A percentile compares a stretch with the other conserved stretches of the same genome.
These are phyloP conservation scores for Ophiothrix spiculata DNA, from an alignment of 35 echinoderm and acorn worm species.

Conservation along the genomic window DNA sequence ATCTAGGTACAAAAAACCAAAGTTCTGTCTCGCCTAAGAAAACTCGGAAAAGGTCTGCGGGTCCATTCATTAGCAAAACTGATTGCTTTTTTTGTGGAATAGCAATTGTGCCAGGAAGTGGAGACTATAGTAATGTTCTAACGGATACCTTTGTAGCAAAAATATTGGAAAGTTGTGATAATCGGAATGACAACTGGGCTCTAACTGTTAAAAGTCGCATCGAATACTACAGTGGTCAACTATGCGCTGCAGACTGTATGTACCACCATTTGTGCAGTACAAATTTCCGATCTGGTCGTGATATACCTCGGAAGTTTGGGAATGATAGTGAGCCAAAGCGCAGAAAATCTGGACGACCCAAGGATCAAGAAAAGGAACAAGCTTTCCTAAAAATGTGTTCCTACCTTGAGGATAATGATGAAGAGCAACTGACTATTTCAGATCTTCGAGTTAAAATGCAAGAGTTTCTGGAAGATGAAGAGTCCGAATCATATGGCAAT, in stretches of 20 bases:
- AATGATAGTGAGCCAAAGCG: constrained; percentile 26
- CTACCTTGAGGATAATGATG: constrained; percentile 58
- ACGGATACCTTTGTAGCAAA: constrained; percentile 37
- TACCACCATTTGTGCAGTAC: constrained; percentile 52
- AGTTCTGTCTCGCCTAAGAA: constrained; percentile 14
- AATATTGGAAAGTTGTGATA: constrained; percentile 38
- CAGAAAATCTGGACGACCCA: constrained; percentile 51
- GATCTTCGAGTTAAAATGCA: constrained; percentile 49
- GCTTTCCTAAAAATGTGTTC: constrained; percentile 57
- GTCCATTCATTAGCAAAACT: constrained; percentile 54
- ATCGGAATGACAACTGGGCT: constrained; percentile 42
- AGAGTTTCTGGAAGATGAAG: constrained; percentile 35
- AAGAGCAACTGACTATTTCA: constrained; percentile 64
- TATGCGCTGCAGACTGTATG: constrained; percentile 52
- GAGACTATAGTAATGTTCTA: constrained; percentile 35
- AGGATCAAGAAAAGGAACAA: constrained; percentile 51
- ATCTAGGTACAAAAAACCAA: constrained; percentile 23
- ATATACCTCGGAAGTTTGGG: constrained; percentile 32
- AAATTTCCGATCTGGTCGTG: constrained; percentile 35
- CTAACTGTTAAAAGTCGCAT: constrained; percentile 57
- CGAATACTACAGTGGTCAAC: constrained; percentile 40
- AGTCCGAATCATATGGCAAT: constrained; percentile 49
- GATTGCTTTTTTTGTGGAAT: constrained; percentile 63
- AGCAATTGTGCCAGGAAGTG: constrained; percentile 20
- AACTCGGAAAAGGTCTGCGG: constrained; percentile 24